Evolutionary conservation across 2,888 invertebrate genomes (phyloP).

Genomic region (Xestia xanthographa): DNA sequence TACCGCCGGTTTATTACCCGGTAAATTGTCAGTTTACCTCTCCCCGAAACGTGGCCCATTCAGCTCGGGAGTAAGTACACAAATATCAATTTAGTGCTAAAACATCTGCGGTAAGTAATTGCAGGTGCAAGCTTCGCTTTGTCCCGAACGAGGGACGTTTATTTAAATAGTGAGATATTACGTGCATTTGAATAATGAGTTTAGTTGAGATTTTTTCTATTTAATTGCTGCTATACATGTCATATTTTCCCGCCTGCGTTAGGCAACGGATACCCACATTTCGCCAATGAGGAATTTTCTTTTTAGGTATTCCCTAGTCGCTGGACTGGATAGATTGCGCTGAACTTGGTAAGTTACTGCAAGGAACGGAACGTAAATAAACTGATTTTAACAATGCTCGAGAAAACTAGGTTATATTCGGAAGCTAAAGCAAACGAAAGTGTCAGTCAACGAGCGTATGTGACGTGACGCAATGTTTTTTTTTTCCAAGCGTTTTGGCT

Average conservation of each 20-base stretch:
- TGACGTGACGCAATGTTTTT: too few species aligned
- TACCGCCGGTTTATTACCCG: slow-evolving; percentile 48
- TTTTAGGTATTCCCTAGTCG: too few species aligned
- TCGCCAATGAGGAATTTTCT: too few species aligned
- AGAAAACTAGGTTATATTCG: too few species aligned
- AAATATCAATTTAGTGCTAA: slow-evolving; percentile 64
- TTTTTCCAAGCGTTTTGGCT: too few species aligned
- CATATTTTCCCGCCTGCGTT: not conserved
- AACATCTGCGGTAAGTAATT: slow-evolving; percentile 69
- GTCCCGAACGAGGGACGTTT: slow-evolving; percentile 33
- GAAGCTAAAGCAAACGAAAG: too few species aligned
- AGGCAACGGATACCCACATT: not conserved
- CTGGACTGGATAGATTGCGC: too few species aligned
- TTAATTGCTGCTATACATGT: not conserved
- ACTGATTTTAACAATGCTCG: too few species aligned
- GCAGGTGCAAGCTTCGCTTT: slow-evolving; percentile 43
- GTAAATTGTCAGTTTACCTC: slow-evolving; percentile 55
- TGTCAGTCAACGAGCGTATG: too few species aligned
- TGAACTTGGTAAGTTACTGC: too few species aligned
- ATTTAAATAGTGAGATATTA: slow-evolving; percentile 31
- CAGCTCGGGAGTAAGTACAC: slow-evolving; percentile 38
- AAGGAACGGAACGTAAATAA: too few species aligned
- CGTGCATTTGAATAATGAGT: slow-evolving; percentile 36
- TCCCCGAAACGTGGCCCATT: slow-evolving; percentile 26
- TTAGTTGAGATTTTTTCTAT: not conserved